Evolutionary conservation across 1,140 invertebrate genomes (phyloP).

Genomic region (Cephus cinctus): DNA sequence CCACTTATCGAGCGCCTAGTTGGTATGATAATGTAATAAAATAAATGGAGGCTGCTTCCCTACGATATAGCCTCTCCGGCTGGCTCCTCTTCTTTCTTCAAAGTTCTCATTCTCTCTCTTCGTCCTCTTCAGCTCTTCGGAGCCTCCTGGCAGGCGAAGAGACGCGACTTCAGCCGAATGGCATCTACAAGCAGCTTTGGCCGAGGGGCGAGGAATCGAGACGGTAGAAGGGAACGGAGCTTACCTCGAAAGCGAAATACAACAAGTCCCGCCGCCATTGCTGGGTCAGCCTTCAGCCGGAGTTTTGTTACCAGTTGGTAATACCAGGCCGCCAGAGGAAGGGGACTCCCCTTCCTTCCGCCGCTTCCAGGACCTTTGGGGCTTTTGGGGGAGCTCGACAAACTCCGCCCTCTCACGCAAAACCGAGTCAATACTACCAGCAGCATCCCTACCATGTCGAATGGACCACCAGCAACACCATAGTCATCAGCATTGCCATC

Average conservation of each 20-base stretch:
- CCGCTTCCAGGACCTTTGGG: constrained; percentile 12
- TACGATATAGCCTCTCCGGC: constrained; percentile 34
- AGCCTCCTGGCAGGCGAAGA: no score
- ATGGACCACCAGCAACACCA: no score
- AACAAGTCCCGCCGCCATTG: constrained; percentile 57
- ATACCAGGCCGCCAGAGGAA: constrained; percentile 15
- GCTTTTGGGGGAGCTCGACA: constrained; percentile 33
- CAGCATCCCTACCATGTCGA: no score
- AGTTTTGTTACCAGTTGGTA: constrained; percentile 38
- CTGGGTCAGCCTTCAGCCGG: constrained; percentile 48
- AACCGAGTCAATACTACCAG: constrained; percentile 51
- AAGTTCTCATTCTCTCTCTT: not conserved
- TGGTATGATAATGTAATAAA: constrained; percentile 60
- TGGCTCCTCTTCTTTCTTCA: constrained; percentile 1
- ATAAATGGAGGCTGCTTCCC: constrained; percentile 52
- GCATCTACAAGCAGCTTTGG: no score
- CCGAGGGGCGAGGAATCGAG: constrained; percentile 33
- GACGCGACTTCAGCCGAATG: no score
- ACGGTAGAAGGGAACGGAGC: constrained; percentile 22
- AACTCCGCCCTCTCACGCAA: constrained; percentile 51
- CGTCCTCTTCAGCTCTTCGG: constrained; percentile 9
- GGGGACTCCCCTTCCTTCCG: constrained; percentile 21
- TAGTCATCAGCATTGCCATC: no score
- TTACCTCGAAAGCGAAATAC: constrained; percentile 48
- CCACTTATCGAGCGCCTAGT: constrained; percentile 54